phyloP scores from a whole-genome alignment of 2,113 vertebrate species.

The Dipodomys spectabilis region DNA sequence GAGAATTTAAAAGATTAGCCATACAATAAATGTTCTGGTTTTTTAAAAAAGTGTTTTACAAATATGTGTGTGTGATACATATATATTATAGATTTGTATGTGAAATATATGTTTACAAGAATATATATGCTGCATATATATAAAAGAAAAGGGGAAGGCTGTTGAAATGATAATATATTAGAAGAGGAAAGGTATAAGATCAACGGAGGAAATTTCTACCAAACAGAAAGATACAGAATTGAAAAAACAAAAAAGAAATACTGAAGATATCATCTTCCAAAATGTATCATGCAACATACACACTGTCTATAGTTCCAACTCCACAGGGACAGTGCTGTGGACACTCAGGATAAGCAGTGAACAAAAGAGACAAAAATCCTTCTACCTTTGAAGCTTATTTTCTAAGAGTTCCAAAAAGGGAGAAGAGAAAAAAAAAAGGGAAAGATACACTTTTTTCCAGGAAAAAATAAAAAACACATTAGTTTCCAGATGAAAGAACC shows the following conservation, averaged over 20 bases:
- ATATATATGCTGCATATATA: too few relatives aligned
- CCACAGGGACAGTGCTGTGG: background rate
- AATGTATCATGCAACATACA: background rate
- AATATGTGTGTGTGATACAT: too few relatives aligned
- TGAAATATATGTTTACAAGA: too few relatives aligned
- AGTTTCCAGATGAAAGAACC: constrained; percentile 27
- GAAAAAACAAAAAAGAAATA: background rate
- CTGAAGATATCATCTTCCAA: background rate
- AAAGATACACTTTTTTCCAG: background rate
- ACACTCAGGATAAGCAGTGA: background rate
- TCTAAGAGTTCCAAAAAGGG: background rate
- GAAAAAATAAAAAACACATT: background rate
- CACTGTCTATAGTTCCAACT: background rate
- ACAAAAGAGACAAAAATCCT: background rate
- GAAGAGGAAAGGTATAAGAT: background rate
- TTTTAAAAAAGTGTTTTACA: too few relatives aligned
- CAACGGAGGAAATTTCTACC: background rate
- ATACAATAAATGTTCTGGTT: too few relatives aligned
- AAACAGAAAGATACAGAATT: background rate
- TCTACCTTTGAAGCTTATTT: background rate
- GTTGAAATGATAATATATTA: background rate
- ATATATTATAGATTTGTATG: too few relatives aligned
- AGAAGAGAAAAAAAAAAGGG: background rate
- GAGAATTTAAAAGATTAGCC: too few relatives aligned
- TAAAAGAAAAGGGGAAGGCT: background rate